Evolutionary conservation across 2,113 vertebrate genomes (phyloP).

Genomic region (Nerophis ophidion): DNA sequence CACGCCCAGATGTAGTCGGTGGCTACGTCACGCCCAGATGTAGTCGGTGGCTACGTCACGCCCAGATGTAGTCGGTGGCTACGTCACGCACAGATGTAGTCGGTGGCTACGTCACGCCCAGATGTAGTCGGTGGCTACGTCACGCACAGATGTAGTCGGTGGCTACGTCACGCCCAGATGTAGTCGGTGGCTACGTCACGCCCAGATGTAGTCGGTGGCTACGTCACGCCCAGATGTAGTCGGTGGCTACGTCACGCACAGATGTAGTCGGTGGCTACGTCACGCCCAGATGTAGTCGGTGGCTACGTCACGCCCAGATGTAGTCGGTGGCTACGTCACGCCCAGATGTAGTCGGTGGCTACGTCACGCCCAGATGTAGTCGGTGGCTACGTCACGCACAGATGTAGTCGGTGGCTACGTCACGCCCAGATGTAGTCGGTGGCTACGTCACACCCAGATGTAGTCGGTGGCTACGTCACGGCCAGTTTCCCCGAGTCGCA

Average conservation of each 20-base stretch:
- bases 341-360: neutral
- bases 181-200: conserved; percentile 9
- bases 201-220: conserved; percentile 24
- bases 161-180: no score
- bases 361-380: conserved; percentile 25
- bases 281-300: conserved; percentile 26
- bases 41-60: conserved; percentile 15
- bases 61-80: no score
- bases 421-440: no score
- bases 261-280: neutral
- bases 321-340: no score
- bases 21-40: conserved; percentile 21
- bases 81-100: no score
- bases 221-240: no score
- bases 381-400: conserved; percentile 15
- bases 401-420: no score
- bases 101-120: conserved; percentile 16
- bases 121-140: conserved; percentile 17
- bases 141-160: no score
- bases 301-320: conserved; percentile 21
- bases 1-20: no score
- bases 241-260: no score
- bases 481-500: conserved; percentile 30
- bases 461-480: conserved; percentile 15
- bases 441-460: conserved; percentile 21